Evolutionary conservation across 2,888 invertebrate genomes (phyloP).

Genomic region (Agrilus biguttatus): DNA sequence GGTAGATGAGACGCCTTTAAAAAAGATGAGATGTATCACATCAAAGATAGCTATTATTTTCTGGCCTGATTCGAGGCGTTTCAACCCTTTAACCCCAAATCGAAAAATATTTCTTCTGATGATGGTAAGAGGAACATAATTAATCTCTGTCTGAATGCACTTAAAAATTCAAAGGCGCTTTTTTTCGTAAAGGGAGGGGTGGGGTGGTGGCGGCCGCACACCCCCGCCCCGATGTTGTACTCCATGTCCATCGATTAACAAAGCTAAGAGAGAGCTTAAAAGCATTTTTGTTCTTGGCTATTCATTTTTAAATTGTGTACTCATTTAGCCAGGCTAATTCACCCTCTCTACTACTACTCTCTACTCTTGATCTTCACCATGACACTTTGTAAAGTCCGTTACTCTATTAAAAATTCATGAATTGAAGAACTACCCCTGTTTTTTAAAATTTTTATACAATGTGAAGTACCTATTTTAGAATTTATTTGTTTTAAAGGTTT

Average conservation of each 20-base stretch:
- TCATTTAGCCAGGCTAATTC: constrained; percentile 8
- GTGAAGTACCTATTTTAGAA: too few relatives aligned
- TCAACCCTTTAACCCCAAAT: neutral
- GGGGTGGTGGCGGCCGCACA: neutral
- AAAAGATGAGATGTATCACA: neutral
- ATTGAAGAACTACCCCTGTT: too few relatives aligned
- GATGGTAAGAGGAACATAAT: constrained; percentile 12
- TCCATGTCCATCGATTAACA: constrained; percentile 12
- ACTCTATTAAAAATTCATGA: too few relatives aligned
- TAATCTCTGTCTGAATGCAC: constrained; percentile 26
- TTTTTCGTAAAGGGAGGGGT: constrained; percentile 6
- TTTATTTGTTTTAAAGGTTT: too few relatives aligned
- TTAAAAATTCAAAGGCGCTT: constrained; percentile 21
- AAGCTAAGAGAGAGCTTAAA: constrained; percentile 14
- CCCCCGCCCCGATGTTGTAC: constrained; percentile 11
- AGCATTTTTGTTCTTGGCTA: constrained; percentile 16
- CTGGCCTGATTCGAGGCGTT: too few relatives aligned
- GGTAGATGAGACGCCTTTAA: too few relatives aligned
- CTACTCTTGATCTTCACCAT: too few relatives aligned
- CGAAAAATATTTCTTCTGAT: constrained; percentile 4
- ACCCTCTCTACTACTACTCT: neutral
- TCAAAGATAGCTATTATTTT: neutral
- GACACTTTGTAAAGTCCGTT: too few relatives aligned
- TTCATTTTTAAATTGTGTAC: constrained; percentile 13
- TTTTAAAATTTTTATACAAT: too few relatives aligned